A percentile compares a stretch with the other conserved stretches of the same genome.
Conservation (phyloP, 2,113 vertebrate species). For the Sinosuthora webbiana region DNA sequence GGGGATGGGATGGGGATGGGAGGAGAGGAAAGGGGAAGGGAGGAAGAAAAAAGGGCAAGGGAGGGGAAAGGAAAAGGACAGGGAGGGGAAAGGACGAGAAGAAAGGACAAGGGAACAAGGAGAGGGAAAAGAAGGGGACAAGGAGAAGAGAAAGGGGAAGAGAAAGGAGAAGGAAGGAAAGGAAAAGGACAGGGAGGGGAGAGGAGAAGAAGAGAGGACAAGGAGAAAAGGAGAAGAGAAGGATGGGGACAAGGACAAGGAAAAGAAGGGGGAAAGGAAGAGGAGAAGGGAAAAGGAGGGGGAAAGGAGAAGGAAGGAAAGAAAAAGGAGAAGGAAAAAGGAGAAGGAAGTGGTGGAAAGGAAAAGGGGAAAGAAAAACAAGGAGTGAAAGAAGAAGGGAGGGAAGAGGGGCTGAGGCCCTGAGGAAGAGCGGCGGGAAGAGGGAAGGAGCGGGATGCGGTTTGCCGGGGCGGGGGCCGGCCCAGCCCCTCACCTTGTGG, state of each 20-base stretch:
- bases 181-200: too few species aligned
- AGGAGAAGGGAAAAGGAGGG: accelerated
- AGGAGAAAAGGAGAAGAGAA: too few species aligned
- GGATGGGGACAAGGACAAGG: background rate
- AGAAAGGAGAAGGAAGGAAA: too few species aligned
- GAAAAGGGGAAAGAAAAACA: too few species aligned
- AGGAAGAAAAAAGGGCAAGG: too few species aligned
- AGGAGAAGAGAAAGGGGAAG: too few species aligned
- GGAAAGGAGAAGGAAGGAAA: too few species aligned
- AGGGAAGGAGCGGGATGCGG: background rate
- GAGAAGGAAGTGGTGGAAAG: too few species aligned
- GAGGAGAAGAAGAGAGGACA: background rate
- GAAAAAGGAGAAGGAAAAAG: too few species aligned
- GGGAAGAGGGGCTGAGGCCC: background rate
- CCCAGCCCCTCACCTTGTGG: conserved; percentile 85
- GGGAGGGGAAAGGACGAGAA: too few species aligned
- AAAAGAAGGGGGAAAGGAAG: too few species aligned
- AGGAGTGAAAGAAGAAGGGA: background rate
- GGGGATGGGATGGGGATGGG: background rate
- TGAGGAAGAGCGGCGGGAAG: background rate
- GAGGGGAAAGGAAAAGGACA: background rate
- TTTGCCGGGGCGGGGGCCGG: background rate
- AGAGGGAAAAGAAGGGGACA: accelerated
- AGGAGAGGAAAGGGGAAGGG: background rate
- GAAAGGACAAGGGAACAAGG: accelerated